A percentile compares a stretch with the other conserved stretches of the same genome.
Evolutionary conservation across 30 jellyfish, hydroid and myxozoan genomes (phyloP).

Genomic region (Hydractinia symbiolongicarpus): DNA sequence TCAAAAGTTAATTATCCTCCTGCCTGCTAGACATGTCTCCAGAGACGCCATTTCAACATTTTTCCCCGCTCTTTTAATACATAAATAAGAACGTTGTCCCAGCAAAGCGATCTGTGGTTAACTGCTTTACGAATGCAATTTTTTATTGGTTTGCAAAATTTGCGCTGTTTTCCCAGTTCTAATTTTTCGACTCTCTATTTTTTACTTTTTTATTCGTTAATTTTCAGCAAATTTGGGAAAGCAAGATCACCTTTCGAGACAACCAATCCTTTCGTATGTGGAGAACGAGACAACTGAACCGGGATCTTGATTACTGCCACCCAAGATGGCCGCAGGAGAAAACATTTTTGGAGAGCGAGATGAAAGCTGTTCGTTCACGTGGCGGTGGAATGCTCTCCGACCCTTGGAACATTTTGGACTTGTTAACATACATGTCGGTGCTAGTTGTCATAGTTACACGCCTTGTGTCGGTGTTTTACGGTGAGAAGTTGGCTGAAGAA

Average conservation of each 20-base stretch:
- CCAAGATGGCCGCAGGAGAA: constrained; percentile 97
- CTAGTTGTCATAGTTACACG: constrained; percentile 63
- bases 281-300: constrained; percentile 63
- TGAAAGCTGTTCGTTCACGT: constrained; percentile 37
- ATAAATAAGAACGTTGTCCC: no score
- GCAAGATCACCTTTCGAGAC: constrained; percentile 53
- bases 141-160: no score
- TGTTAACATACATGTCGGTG: constrained; percentile 67
- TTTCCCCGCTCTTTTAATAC: no score
- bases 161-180: no score
- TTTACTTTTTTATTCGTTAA: no score
- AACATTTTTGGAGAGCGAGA: constrained; percentile 60
- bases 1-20: no score
- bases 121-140: not conserved
- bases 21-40: no score
- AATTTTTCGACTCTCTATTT: no score
- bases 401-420: constrained; percentile 90
- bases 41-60: no score
- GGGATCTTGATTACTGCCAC: constrained; percentile 81
- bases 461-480: constrained; percentile 30
- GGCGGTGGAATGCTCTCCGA: constrained; percentile 37
- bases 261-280: constrained; percentile 39
- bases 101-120: not conserved
- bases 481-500: constrained; percentile 32
- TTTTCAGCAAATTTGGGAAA: constrained; percentile 82